Base-by-base conservation (phyloP, 2,888 invertebrate species). In the Cheilosia vulpina region DNA sequence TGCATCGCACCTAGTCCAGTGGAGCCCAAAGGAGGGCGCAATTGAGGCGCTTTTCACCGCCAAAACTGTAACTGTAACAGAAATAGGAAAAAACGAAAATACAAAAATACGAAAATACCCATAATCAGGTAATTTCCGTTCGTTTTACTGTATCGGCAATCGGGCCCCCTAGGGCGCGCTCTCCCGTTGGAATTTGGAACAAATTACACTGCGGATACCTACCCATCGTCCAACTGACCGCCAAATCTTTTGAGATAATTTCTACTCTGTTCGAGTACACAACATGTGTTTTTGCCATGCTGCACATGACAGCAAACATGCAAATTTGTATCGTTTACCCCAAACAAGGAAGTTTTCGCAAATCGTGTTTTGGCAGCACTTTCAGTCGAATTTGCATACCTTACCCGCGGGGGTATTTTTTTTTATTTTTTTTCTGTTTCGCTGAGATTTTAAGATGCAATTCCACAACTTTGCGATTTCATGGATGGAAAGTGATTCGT, bases 281-380 rank as follows among this genome's bases (percentile, higher is more conserved):
- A 75, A 73, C 78, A 83, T 78, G 72, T 83, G 66, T 78, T 55
- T 68, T 52, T 50, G 38, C 34, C 50, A 63, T 72, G 69, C 63
- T 73, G 63, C 73, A 79, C 83, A 83, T 75, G 84, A 79, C 79
- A 75, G 80, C 57, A 57, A 71, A 84, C 84, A 84, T 84, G 84
- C 68, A 84, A 84, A 84, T 84, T 84, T 84, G 80, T 80, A 84
- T 84, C 65, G 80, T 84, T 84, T 80, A 75, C 55, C 15, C 82
- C 62, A 79, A 79, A 84, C 80, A 80, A 84, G 84, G 84, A 84
- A 80, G 80, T 75, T 62, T 50, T 45, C n/a, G 13, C 45, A 52
- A 73, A 63, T 83, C 80, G 75, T 80, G 84, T 84, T 80, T 52
- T 84, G 58, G 73, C 75, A 69, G 68, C 73, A 83, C 83, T 79